phyloP scores from a whole-genome alignment of 2,888 invertebrate species.

The Disparrhopalites patrizii region DNA sequence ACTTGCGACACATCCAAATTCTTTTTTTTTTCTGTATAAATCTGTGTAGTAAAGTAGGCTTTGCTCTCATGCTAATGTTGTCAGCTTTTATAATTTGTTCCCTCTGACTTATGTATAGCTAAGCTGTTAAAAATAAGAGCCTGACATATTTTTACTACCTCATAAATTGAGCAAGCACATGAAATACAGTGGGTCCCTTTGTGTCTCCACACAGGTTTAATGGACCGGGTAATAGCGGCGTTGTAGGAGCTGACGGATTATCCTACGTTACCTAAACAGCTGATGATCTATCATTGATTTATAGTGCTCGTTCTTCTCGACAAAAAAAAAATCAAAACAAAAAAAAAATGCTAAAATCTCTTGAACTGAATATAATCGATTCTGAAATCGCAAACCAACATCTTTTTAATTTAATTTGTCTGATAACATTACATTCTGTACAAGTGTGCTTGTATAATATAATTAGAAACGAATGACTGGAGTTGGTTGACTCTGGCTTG shows the following conservation, averaged over 20 bases:
- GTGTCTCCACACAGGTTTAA: slow-evolving; percentile 37
- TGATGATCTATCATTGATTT: slow-evolving; percentile 22
- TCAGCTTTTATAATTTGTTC: too few species aligned
- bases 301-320: slow-evolving; percentile 25
- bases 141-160: too few species aligned
- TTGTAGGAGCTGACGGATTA: slow-evolving; percentile 38
- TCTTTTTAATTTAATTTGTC: not conserved
- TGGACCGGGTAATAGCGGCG: slow-evolving; percentile 35
- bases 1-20: not conserved
- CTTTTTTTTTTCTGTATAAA: not conserved
- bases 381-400: slow-evolving; percentile 26
- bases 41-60: too few species aligned
- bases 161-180: too few species aligned
- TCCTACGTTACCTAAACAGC: slow-evolving; percentile 37
- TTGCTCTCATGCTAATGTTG: too few species aligned
- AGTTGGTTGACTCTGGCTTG: too few species aligned
- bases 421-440: not conserved
- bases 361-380: slow-evolving; percentile 25
- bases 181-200: not conserved
- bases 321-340: too few species aligned
- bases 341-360: too few species aligned
- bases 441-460: too few species aligned
- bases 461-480: too few species aligned
- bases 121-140: too few species aligned
- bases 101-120: too few species aligned